phyloP scores from a whole-genome alignment of 2,113 vertebrate genomes.

The Petaurus breviceps region DNA sequence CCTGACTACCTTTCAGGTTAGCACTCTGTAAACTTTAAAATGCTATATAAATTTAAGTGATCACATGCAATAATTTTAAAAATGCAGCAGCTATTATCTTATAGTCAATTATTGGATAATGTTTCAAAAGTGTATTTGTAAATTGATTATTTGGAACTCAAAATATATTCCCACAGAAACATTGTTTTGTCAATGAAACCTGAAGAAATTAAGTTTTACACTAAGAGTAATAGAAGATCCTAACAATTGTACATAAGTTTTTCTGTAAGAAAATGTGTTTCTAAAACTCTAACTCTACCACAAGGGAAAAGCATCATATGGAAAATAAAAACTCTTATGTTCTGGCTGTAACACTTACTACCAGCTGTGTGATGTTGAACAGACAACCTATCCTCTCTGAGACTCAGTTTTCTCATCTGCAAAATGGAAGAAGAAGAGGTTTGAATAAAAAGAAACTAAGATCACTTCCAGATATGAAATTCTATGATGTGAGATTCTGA shows the following conservation, averaged over 20 bases:
- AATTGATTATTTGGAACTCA: constrained; percentile 39
- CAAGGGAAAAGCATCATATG: background rate
- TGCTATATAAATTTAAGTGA: background rate
- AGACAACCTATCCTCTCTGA: background rate
- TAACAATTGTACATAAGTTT: background rate
- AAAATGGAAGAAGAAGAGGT: no score
- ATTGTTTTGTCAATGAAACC: constrained; percentile 15
- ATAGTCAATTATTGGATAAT: background rate
- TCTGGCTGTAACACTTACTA: background rate
- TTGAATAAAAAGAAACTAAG: no score
- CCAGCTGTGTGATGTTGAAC: background rate
- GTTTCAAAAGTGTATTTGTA: constrained; percentile 41
- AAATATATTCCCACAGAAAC: constrained; percentile 37
- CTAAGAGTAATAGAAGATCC: background rate
- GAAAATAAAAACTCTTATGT: background rate
- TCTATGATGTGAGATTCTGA: no score
- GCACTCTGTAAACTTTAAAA: background rate
- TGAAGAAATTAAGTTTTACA: background rate
- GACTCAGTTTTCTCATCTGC: background rate
- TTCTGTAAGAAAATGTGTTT: background rate
- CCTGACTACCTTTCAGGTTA: background rate
- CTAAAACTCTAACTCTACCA: background rate
- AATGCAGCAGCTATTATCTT: background rate
- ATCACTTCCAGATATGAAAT: no score
- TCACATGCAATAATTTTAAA: background rate